Conservation (phyloP, 1,140 invertebrate genomes). For the Danaus melanippus region DNA sequence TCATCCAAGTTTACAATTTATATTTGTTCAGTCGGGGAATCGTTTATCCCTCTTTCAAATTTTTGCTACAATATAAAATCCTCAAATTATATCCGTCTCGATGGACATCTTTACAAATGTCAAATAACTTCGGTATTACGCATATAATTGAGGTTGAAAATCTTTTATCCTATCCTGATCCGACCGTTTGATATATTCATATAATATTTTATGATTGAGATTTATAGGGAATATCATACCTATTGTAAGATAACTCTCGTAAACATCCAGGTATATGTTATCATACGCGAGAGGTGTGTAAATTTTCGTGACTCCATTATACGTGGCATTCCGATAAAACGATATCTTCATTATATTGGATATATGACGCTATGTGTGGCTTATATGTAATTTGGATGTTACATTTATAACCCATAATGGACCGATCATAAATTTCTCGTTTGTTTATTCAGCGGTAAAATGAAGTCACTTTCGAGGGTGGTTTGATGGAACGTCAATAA, state of each 20-base stretch:
- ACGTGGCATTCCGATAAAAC: background rate
- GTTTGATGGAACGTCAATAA: conserved; percentile 27
- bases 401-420: background rate
- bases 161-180: conserved; percentile 5
- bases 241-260: conserved; percentile 17
- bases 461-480: conserved; percentile 19
- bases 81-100: no score
- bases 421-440: conserved; percentile 2
- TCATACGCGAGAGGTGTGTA: conserved; percentile 13
- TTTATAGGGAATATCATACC: conserved; percentile 23
- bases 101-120: no score
- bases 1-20: no score
- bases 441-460: conserved; percentile 36
- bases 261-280: conserved; percentile 17
- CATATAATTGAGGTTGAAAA: conserved; percentile 12
- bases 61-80: no score
- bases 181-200: conserved; percentile 15
- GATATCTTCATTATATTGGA: conserved; percentile 4
- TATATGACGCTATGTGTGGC: background rate
- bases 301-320: conserved; percentile 5
- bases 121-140: no score
- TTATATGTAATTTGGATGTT: background rate
- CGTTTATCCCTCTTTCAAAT: no score
- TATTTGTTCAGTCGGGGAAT: no score
- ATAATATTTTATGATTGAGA: conserved; percentile 16